Percentiles rank a stretch among this genome's conserved stretches.
phyloP scores from a whole-genome alignment of 92 coral and sea anemone species.

The Siderastrea radians region DNA sequence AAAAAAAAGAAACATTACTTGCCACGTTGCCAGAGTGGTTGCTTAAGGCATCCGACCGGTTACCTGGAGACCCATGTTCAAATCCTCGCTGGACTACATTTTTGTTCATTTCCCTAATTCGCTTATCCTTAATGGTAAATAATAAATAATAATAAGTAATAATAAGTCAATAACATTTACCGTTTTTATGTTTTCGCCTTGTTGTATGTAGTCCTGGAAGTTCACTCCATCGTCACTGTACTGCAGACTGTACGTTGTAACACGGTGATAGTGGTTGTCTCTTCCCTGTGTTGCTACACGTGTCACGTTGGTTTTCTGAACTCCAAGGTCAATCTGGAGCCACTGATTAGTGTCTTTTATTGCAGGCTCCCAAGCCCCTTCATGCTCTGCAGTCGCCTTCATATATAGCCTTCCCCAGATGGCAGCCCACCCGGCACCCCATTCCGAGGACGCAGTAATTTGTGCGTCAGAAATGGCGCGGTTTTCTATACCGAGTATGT shows the following conservation, averaged over 20 bases:
- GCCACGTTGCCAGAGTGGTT: no score
- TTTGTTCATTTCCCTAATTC: no score
- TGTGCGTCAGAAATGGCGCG: constrained; percentile 7
- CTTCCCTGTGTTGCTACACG: constrained; percentile 14
- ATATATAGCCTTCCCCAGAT: background rate
- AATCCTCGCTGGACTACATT: no score
- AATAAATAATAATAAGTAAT: no score
- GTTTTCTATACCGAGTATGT: constrained; percentile 4
- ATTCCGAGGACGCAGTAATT: background rate
- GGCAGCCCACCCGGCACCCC: background rate
- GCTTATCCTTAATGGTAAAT: no score
- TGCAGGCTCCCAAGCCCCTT: constrained; percentile 1
- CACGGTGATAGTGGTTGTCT: background rate
- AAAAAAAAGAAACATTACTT: no score
- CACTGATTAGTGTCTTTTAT: background rate
- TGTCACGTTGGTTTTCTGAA: constrained; percentile 7
- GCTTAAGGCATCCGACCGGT: no score
- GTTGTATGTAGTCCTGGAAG: constrained; percentile 7
- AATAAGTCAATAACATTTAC: background rate
- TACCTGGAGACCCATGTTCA: no score
- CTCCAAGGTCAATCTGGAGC: constrained; percentile 11
- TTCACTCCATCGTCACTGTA: background rate
- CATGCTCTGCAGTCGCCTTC: background rate
- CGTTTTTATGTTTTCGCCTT: background rate
- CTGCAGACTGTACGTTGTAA: constrained; percentile 19